Base-by-base conservation (phyloP, 2,888 invertebrate species). In the Polydrusus tereticollis region DNA sequence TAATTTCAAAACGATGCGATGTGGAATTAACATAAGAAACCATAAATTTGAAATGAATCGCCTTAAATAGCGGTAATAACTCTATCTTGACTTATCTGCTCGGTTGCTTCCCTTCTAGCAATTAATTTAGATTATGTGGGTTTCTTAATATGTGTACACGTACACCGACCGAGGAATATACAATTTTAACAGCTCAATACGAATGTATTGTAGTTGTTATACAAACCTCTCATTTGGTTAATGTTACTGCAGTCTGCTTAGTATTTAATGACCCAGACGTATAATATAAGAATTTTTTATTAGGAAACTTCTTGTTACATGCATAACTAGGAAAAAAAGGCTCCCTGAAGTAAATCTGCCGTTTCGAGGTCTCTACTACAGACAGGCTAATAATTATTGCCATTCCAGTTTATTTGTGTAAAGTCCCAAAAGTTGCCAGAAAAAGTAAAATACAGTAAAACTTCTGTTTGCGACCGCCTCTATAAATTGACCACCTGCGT, bases 111-210 rank as follows among this genome's bases (percentile, higher is more conserved):
- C 52, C 67, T 66, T 52, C 43, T 45, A 41, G 73, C 67, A 73
- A 73, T 73, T 73, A 73, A 73, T 73, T 73, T 70, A 57, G 73
- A 73, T 73, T 73, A 73, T 60, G 73, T 62, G 66, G 73, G 63
- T 63, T 68, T 72, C 72, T 68, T 68, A 68, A 72, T 72, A 63
- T 66, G 68, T 72, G 52, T 67, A 36, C 58, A 38, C 57, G 45
- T 55, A 71, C 26, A 66, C n/a, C 47, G 47, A 55, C 67, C 20
- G 47, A 18, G 67, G 26, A 65, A 65, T 41, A 29, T 57, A 55
- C 36, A 41, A 33, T 29, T 66, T 29, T 57, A 57, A 26, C 45
- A 20, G 62, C 62, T 62, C 43, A 62, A 62, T 33, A 47, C 45
- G 62, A 33, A 62, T 62, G 47, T 62, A 18, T 62, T 62, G 8